A percentile compares a stretch with the other conserved stretches of the same genome.
Conservation (phyloP, 2,113 vertebrate species). For the Columbina picui region DNA sequence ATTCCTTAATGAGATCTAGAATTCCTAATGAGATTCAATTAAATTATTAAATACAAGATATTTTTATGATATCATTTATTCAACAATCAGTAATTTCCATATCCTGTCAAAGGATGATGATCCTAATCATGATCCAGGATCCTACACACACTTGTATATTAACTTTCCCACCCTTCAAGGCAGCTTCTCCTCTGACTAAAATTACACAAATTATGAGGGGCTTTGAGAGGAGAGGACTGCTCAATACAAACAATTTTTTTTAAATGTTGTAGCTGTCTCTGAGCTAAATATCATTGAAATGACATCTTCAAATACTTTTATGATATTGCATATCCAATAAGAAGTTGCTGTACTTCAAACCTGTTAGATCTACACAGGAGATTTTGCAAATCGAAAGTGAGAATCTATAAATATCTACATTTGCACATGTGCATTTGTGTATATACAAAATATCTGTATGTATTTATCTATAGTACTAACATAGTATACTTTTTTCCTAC, state of each 20-base stretch:
- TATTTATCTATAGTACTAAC: not conserved
- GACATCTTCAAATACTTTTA: not conserved
- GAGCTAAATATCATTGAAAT: not conserved
- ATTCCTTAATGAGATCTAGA: not conserved
- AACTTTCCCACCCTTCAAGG: not conserved
- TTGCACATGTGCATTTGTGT: rapidly evolving
- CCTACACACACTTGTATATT: not conserved
- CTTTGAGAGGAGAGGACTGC: not conserved
- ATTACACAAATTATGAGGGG: not conserved
- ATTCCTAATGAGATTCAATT: not conserved
- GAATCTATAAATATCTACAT: not conserved
- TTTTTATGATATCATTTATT: not conserved
- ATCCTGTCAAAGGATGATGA: not conserved
- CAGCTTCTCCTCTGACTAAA: not conserved
- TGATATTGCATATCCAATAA: not conserved
- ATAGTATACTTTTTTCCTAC: not conserved
- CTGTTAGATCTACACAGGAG: not conserved
- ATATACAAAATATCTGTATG: not conserved
- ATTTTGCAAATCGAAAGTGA: not conserved
- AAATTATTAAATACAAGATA: not conserved
- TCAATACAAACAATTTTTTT: not conserved
- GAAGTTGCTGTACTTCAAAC: not conserved
- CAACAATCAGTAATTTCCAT: not conserved
- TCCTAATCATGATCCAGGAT: not conserved
- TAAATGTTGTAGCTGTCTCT: not conserved